Conservation (phyloP, 2,113 vertebrate genomes). For the Aphelocoma coerulescens region DNA sequence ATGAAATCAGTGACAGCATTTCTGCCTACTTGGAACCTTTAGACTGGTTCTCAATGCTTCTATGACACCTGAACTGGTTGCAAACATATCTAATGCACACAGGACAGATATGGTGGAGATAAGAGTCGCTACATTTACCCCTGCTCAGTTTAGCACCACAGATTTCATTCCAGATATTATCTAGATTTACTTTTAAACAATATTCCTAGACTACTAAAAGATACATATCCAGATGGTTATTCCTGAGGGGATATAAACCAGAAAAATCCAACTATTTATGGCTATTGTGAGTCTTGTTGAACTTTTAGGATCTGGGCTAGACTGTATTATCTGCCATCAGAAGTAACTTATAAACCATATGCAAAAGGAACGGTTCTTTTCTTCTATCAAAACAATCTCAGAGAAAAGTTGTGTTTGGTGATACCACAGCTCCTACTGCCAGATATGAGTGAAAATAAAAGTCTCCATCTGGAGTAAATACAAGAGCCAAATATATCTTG, state of each 20-base stretch:
- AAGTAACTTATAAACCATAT: background rate
- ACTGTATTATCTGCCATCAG: background rate
- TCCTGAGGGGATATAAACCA: background rate
- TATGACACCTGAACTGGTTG: background rate
- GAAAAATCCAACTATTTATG: background rate
- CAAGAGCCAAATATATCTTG: slow-evolving; percentile 15
- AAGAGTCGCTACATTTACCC: background rate
- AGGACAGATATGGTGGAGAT: background rate
- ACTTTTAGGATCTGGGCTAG: background rate
- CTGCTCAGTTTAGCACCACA: background rate
- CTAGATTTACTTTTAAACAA: background rate
- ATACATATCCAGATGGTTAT: background rate
- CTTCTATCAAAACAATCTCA: slow-evolving; percentile 6
- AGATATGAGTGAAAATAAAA: slow-evolving; percentile 19
- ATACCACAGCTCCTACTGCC: background rate
- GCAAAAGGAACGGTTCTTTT: background rate
- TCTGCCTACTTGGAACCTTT: background rate
- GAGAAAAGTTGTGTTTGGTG: slow-evolving; percentile 11
- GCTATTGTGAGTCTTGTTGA: background rate
- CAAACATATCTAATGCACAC: background rate
- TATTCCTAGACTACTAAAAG: background rate
- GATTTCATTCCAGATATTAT: background rate
- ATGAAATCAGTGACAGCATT: background rate
- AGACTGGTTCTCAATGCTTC: background rate
- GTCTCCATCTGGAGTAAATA: slow-evolving; percentile 12